phyloP scores from a whole-genome alignment of 2,888 invertebrate genomes.

The Reticulitermes lucifugus region DNA sequence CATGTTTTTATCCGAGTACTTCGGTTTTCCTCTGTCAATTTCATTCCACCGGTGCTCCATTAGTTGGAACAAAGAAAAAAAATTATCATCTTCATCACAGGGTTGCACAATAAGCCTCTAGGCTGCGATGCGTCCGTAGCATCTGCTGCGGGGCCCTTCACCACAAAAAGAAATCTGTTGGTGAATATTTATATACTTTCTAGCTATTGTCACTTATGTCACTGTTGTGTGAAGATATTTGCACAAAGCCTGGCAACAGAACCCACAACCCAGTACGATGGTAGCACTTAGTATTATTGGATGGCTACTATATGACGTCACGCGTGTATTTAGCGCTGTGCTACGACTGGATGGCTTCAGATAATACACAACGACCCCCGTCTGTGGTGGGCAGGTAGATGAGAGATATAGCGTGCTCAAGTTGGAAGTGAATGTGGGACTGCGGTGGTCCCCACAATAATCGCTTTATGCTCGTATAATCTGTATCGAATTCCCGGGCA shows the following conservation, averaged over 20 bases:
- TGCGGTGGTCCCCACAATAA: neutral
- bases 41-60: too few relatives aligned
- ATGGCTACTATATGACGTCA: slow-evolving; percentile 28
- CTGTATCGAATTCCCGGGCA: neutral
- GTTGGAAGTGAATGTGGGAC: neutral
- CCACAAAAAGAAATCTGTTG: too few relatives aligned
- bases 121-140: too few relatives aligned
- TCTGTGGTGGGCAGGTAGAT: slow-evolving; percentile 10
- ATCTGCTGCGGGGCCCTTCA: too few relatives aligned
- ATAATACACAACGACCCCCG: slow-evolving; percentile 31
- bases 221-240: neutral
- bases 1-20: too few relatives aligned
- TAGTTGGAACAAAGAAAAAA: too few relatives aligned
- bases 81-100: too few relatives aligned
- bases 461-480: neutral
- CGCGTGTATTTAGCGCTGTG: slow-evolving; percentile 28
- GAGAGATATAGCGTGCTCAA: slow-evolving; percentile 8
- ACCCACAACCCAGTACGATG: slow-evolving; percentile 2
- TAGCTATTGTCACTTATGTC: neutral
- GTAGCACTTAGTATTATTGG: slow-evolving; percentile 37
- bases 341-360: slow-evolving; percentile 32
- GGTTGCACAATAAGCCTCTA: too few relatives aligned
- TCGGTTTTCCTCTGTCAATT: too few relatives aligned
- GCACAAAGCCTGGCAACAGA: neutral
- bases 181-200: neutral